phyloP scores from a whole-genome alignment of 2,797 vertebrate genomes.

The Champsocephalus esox region DNA sequence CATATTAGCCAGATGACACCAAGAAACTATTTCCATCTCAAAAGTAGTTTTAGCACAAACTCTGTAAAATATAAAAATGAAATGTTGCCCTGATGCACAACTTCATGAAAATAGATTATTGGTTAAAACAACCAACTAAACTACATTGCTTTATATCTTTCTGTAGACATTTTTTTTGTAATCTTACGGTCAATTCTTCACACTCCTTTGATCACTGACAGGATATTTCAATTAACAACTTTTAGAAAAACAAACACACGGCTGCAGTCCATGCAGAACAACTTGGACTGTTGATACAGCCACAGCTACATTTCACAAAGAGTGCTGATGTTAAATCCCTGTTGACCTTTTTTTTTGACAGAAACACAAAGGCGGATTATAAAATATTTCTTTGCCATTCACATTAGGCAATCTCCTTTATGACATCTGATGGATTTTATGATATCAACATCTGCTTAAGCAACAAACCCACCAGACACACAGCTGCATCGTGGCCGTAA shows the following conservation, averaged over 20 bases:
- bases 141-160: background rate
- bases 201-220: background rate
- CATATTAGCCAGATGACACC: background rate
- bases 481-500: conserved; percentile 37
- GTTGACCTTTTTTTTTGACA: conserved; percentile 37
- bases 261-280: conserved; percentile 8
- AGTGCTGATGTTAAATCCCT: conserved; percentile 33
- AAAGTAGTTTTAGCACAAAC: background rate
- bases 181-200: background rate
- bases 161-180: background rate
- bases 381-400: conserved; percentile 31
- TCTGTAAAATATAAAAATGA: background rate
- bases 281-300: conserved; percentile 15
- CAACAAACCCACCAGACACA: conserved; percentile 36
- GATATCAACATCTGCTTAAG: conserved; percentile 49
- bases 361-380: conserved; percentile 38
- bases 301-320: conserved; percentile 37
- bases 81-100: background rate
- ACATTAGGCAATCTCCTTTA: conserved; percentile 32
- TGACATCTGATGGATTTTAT: conserved; percentile 40
- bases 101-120: too few species aligned
- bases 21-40: background rate
- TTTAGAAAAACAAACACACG: background rate
- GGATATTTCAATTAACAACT: background rate
- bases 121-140: too few species aligned